Base-by-base conservation (phyloP, 1,140 invertebrate genomes). In the Pteromalus puparum region DNA sequence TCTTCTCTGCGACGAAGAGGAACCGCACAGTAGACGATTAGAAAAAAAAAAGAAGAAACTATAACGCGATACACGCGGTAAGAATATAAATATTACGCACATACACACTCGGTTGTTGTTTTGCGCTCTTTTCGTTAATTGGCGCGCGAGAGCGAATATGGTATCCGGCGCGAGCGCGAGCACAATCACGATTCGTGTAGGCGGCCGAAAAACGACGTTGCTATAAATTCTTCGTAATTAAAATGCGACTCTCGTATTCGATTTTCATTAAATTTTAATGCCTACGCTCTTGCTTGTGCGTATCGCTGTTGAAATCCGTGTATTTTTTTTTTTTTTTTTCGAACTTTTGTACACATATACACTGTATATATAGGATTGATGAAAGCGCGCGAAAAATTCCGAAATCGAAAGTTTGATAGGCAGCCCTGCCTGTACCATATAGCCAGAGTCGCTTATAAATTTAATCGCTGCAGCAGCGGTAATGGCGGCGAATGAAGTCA, bases 401-500 rank as follows among this genome's bases (percentile, higher is more conserved):
- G n/a, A 78, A 84, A 65, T 61, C 61, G 26, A 84, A 79, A 73
- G 68, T 34, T 2, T 24, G 67, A 70, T 83, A 30, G 9, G 7
- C 30, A 48, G 13, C 13, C 42, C 3, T 48, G 46, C 3, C 9
- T 48, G 9, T 48, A 48, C 1, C 15, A 46, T 46, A 9, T 46
- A 46, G 7, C n/a, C n/a, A 46, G 30, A 9, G 38, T 3, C 30
- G 42, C 70, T 72, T 78, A 48, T 30, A 79, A 76, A 77, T 76
- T 61, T 73, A 72, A 84, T 65, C 67, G 48, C n/a, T 42, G 10
- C 46, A 61, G 48, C 15, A 77, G 18, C 48, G 18, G 53, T 21
- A n/a, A 5, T 6, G 13, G 0, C 48, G 48, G 21, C 53, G 53
- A 61, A 18, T 79, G 76, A 79, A 84, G 75, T 84, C 82, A 79